Conservation (phyloP, 2,888 invertebrate species). For the Stegana nigrithorax region DNA sequence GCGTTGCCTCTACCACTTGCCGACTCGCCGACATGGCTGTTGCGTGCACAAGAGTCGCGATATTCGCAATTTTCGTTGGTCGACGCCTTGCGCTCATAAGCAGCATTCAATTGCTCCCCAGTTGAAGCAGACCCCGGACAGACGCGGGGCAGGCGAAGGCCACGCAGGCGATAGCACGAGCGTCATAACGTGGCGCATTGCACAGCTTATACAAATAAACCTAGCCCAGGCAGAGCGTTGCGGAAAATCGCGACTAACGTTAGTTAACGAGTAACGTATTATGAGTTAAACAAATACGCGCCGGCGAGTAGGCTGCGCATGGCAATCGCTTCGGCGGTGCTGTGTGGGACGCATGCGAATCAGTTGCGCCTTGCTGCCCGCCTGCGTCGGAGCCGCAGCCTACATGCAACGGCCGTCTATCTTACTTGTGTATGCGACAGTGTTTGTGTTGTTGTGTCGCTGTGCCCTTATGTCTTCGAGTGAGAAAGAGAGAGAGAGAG, state of each 20-base stretch:
- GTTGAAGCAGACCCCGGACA: too few species aligned
- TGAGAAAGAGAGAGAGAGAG: too few species aligned
- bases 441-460: too few species aligned
- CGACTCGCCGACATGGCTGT: neutral
- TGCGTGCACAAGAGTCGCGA: neutral
- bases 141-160: too few species aligned
- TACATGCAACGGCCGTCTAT: too few species aligned
- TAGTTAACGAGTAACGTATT: too few species aligned
- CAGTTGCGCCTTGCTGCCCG: neutral
- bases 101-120: too few species aligned
- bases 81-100: slow-evolving; percentile 10
- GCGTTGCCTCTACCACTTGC: neutral
- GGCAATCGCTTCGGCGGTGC: too few species aligned
- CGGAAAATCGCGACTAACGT: neutral
- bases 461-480: too few species aligned
- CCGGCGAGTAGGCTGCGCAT: slow-evolving; percentile 1
- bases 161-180: too few species aligned
- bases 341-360: neutral
- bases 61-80: slow-evolving; percentile 3
- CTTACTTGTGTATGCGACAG: too few species aligned
- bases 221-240: neutral
- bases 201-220: slow-evolving; percentile 14
- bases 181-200: neutral
- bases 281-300: neutral
- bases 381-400: too few species aligned